Percentiles rank a stretch among this genome's conserved stretches.
Evolutionary conservation across 2,113 vertebrate genomes (phyloP).

Genomic region (Bombycilla garrulus): DNA sequence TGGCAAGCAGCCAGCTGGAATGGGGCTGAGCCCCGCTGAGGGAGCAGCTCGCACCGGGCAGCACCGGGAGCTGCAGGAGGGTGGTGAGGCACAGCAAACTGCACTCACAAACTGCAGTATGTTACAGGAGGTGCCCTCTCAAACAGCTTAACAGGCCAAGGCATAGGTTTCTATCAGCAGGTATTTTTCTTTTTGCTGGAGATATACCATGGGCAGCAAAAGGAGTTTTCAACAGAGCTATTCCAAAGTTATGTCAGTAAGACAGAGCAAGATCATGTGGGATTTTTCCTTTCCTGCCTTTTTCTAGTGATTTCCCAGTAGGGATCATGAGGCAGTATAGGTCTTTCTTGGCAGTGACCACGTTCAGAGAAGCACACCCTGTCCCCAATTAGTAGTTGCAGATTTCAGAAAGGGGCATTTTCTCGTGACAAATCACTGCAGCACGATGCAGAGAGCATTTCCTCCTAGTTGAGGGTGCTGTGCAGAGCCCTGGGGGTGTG

Average conservation of each 20-base stretch:
- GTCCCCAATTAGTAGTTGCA: neutral
- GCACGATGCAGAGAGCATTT: neutral
- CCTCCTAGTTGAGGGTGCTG: neutral
- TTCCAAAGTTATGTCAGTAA: neutral
- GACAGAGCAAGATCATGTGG: neutral
- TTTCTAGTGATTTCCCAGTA: neutral
- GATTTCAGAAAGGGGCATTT: neutral
- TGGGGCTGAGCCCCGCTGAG: accelerated
- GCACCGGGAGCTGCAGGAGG: neutral
- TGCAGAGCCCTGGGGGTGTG: neutral
- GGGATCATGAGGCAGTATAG: no score
- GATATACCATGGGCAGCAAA: neutral
- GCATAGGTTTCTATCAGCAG: neutral
- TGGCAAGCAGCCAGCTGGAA: neutral
- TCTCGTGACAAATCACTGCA: neutral
- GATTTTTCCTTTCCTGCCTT: neutral
- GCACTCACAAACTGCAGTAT: neutral
- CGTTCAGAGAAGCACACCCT: neutral
- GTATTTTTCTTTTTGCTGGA: neutral
- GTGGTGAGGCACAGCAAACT: neutral
- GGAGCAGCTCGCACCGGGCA: accelerated
- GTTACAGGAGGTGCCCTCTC: neutral
- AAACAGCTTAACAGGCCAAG: neutral
- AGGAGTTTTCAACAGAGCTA: neutral
- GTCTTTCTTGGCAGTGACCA: neutral